phyloP scores from a whole-genome alignment of 1,140 invertebrate genomes.

The Paralvinella palmiformis region DNA sequence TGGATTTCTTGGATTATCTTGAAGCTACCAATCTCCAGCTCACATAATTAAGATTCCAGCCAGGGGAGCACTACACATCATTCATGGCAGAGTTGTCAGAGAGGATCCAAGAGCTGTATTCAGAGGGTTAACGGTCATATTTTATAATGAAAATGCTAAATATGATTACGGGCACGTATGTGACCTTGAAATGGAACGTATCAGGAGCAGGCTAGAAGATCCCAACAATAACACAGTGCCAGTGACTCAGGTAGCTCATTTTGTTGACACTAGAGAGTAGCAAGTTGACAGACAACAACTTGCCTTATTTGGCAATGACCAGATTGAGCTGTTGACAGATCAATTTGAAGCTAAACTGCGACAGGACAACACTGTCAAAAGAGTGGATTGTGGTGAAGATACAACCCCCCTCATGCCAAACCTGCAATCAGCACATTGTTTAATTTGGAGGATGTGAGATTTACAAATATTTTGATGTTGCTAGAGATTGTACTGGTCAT shows the following conservation, averaged over 20 bases:
- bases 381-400: neutral
- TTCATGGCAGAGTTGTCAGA: neutral
- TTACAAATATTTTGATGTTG: neutral
- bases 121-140: neutral
- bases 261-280: neutral
- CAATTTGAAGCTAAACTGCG: no score
- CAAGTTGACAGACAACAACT: neutral
- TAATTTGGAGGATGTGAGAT: neutral
- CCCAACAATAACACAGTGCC: neutral
- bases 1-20: neutral
- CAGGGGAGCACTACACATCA: neutral
- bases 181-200: neutral
- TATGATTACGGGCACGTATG: neutral
- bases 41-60: neutral
- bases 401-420: neutral
- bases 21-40: neutral
- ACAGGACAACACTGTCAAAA: no score
- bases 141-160: neutral
- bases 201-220: no score
- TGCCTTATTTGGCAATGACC: neutral
- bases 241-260: neutral
- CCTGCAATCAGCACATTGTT: neutral
- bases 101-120: neutral
- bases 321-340: no score
- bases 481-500: neutral